These are phyloP conservation scores for Nothobranchius kuhntae DNA, from an alignment of 2,113 vertebrate species.

Conservation along the genomic window DNA sequence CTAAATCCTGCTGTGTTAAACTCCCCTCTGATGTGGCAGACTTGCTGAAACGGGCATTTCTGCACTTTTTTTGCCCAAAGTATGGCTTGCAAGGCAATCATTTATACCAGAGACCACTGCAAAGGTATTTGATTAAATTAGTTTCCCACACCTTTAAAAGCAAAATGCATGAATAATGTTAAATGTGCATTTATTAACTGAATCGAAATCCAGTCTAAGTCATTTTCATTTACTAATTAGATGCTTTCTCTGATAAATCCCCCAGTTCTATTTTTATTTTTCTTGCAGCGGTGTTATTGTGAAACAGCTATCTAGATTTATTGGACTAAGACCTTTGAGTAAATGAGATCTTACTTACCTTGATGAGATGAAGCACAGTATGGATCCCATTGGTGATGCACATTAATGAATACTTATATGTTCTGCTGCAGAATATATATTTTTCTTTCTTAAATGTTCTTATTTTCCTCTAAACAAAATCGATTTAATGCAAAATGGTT, in stretches of 20 bases:
- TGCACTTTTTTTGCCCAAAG: too few species aligned
- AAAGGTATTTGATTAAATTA: too few species aligned
- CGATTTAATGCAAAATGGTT: conserved; percentile 40
- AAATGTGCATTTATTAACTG: too few species aligned
- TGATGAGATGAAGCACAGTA: conserved; percentile 2
- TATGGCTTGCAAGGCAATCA: too few species aligned
- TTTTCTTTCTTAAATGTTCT: neutral
- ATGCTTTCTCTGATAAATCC: neutral
- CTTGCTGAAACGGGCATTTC: too few species aligned
- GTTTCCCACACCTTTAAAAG: too few species aligned
- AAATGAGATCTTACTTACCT: conserved; percentile 5
- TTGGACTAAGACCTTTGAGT: conserved; percentile 4
- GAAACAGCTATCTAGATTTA: neutral
- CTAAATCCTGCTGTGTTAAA: too few species aligned
- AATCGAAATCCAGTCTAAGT: neutral
- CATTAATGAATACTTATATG: neutral
- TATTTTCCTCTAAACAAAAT: conserved; percentile 3
- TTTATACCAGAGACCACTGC: too few species aligned
- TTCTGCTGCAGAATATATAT: neutral
- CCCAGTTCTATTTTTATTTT: neutral
- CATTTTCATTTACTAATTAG: neutral
- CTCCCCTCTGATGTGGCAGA: too few species aligned
- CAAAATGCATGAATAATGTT: too few species aligned
- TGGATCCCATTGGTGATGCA: neutral
- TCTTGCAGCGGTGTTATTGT: neutral